Conservation (phyloP, 2,888 invertebrate genomes). For the Leptinotarsa juncta region DNA sequence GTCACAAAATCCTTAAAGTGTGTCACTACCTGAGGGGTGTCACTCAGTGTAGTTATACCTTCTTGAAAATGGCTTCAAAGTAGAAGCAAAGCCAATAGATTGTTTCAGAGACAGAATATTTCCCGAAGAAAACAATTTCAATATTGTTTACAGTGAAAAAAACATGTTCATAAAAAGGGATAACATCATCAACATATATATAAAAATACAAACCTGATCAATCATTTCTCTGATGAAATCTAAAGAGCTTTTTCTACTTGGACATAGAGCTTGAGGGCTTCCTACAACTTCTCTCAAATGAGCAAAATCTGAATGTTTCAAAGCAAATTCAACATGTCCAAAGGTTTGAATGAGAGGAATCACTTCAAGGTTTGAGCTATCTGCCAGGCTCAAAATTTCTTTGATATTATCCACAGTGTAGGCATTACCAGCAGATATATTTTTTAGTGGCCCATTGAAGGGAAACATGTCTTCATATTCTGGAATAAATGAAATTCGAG, state of each 20-base stretch:
- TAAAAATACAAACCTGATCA: slow-evolving; percentile 70
- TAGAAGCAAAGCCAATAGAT: too few species aligned
- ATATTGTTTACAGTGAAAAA: background rate
- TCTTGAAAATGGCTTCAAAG: too few species aligned
- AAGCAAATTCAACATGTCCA: slow-evolving; percentile 85
- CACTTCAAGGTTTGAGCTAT: slow-evolving; percentile 72
- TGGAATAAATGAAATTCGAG: slow-evolving; percentile 27
- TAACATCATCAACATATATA: too few species aligned
- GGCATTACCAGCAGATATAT: slow-evolving; percentile 71
- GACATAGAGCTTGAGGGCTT: slow-evolving; percentile 79
- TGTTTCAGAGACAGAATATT: too few species aligned
- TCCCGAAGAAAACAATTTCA: too few species aligned
- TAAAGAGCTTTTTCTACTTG: slow-evolving; percentile 73
- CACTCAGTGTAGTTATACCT: too few species aligned
- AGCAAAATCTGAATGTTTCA: slow-evolving; percentile 74
- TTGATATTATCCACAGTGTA: slow-evolving; percentile 70
- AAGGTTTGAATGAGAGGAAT: slow-evolving; percentile 86
- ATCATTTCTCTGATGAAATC: slow-evolving; percentile 76
- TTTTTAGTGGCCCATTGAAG: slow-evolving; percentile 71
- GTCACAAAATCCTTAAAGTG: too few species aligned
- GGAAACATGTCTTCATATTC: slow-evolving; percentile 90
- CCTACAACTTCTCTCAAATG: slow-evolving; percentile 75
- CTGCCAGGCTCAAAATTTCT: slow-evolving; percentile 71
- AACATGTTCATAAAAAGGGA: background rate
- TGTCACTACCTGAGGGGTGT: too few species aligned